Evolutionary conservation across 2,888 invertebrate species (phyloP).

Genomic region (Caenorhabditis drosophilae): DNA sequence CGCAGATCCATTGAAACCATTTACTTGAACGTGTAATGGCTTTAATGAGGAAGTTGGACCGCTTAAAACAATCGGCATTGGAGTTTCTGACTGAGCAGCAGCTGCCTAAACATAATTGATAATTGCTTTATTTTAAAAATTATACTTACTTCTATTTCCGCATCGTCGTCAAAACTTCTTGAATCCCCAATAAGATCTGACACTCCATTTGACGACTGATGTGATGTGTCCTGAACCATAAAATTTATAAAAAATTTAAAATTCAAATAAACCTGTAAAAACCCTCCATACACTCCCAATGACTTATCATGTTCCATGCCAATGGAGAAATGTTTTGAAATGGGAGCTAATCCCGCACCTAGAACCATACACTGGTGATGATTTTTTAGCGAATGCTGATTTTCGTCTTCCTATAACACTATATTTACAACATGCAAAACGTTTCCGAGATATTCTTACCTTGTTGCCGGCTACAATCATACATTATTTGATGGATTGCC

Average conservation of each 20-base stretch:
- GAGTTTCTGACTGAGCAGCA: constrained; percentile 4
- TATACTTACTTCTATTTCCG: constrained; percentile 24
- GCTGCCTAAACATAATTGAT: too few relatives aligned
- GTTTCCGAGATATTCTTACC: constrained; percentile 8
- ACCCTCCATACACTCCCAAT: neutral
- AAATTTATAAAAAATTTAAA: neutral
- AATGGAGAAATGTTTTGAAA: constrained; percentile 14
- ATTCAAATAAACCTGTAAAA: neutral
- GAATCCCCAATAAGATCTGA: constrained; percentile 3
- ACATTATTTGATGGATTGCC: constrained; percentile 36
- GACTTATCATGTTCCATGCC: constrained; percentile 34
- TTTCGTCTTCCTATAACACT: neutral
- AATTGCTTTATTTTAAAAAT: too few relatives aligned
- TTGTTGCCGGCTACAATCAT: constrained; percentile 28
- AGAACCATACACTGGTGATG: constrained; percentile 24
- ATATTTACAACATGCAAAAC: neutral
- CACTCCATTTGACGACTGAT: constrained; percentile 14
- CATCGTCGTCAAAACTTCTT: constrained; percentile 13
- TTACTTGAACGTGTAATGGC: constrained; percentile 10
- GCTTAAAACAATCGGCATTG: neutral
- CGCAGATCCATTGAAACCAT: constrained; percentile 3
- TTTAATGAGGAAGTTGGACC: neutral
- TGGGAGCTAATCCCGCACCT: constrained; percentile 14
- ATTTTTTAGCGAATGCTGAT: neutral
- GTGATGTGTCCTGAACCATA: too few relatives aligned